Base-by-base conservation (phyloP, 2,113 vertebrate genomes). In the Blennius ocellaris region DNA sequence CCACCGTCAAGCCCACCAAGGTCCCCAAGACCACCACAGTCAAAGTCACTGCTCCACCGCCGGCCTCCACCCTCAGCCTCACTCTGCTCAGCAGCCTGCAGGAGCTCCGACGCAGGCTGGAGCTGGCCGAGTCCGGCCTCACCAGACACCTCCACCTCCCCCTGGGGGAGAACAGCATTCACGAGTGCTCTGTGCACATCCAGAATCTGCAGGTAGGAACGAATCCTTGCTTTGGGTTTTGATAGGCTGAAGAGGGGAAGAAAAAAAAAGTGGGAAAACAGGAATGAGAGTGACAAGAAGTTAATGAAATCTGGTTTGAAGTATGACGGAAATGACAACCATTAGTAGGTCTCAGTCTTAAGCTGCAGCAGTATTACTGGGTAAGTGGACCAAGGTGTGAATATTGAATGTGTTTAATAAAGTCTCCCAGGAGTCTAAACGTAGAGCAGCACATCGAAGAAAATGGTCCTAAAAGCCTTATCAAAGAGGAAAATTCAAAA, bases 141-240 rank as follows among this genome's bases (percentile, higher is more conserved):
- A 89, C 93, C 43, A 93, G 94, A 8, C 95, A 96, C 79, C 94
- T 95, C 49, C 91, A 96, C 17, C 72, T 97, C 30, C 89, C 92
- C 17, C 59, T 95, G 39, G 95, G 96, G 41, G 96, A 97, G 5
- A 95, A 95, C 55, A 91, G 95, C 1, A 58, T 94, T 2, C 95
- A 96, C 0, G 94, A 98, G 73, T 96, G 97, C 84, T 93, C 94
- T 2, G 81, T 92, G 84, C 94, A 96, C 86, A 96, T 99, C 79
- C 93, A 94, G 21, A 93, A 94, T 44, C 89, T 99, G 14, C 94
- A 97, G 94, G 98, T 97, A 87, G 67, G 11, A 3, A 30, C 36
- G 15, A 54, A 40, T 67, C 4, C 17, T 44, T 2, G 15, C 14
- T 65, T 1, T 16, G 44, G 44, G 15, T 15, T 65, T 1, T 16